A percentile compares a stretch with the other conserved stretches of the same genome.
Evolutionary conservation across 2,888 invertebrate species (phyloP).

Genomic region (Actias luna): DNA sequence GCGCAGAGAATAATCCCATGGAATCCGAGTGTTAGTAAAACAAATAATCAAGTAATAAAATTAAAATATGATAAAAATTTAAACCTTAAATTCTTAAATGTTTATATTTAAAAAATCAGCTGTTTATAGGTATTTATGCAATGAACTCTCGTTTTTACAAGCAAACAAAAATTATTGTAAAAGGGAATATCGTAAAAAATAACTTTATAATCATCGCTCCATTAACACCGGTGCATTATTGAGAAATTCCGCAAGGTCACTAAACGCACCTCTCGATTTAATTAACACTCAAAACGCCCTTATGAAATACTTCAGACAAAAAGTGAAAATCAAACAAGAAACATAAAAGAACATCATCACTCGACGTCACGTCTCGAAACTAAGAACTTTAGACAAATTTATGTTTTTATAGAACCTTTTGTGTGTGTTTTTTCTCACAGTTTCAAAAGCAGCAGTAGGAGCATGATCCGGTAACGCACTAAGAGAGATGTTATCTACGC

Average conservation of each 20-base stretch:
- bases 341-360: constrained; percentile 52
- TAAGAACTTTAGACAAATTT: constrained; percentile 70
- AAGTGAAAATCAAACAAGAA: constrained; percentile 39
- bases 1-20: no score
- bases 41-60: no score
- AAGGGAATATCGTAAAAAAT: no score
- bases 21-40: no score
- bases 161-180: no score
- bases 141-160: no score
- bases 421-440: constrained; percentile 77
- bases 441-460: constrained; percentile 69
- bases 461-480: constrained; percentile 77
- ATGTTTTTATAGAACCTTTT: constrained; percentile 72
- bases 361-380: constrained; percentile 75
- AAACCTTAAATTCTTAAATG: no score
- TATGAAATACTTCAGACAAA: constrained; percentile 66
- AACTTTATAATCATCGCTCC: constrained; percentile 41
- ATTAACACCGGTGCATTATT: constrained; percentile 36
- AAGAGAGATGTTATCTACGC: constrained; percentile 71
- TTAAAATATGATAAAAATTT: no score
- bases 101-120: no score
- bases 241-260: constrained; percentile 66
- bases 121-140: no score
- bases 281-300: constrained; percentile 71
- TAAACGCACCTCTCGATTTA: constrained; percentile 62